phyloP scores from a whole-genome alignment of 2,797 vertebrate species.

The Loris lydekkerianus region DNA sequence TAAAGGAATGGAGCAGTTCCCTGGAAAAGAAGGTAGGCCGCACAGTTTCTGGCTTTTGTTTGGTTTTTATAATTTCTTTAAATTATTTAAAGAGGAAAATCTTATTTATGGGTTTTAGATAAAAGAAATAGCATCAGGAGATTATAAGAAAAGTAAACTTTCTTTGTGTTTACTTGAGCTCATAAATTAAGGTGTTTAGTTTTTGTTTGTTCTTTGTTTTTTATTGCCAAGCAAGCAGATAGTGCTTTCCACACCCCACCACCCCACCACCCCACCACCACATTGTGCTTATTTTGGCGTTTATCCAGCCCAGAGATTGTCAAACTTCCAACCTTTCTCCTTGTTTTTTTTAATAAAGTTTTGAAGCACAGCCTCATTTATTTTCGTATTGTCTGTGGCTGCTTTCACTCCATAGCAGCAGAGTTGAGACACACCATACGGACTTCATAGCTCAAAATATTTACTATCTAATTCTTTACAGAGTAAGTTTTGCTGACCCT shows the following conservation, averaged over 20 bases:
- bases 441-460: rapidly evolving
- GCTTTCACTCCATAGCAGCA: neutral
- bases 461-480: neutral
- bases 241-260: conserved; percentile 25
- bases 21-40: conserved; percentile 95
- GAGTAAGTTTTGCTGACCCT: neutral
- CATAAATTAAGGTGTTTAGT: neutral
- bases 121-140: neutral
- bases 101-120: neutral
- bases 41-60: conserved; percentile 21
- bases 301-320: neutral
- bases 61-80: conserved; percentile 74
- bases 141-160: neutral
- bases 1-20: conserved; percentile 93
- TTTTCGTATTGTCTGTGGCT: rapidly evolving
- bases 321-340: too few species aligned
- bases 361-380: rapidly evolving
- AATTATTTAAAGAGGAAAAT: conserved; percentile 64
- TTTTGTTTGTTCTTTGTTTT: neutral
- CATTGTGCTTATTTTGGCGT: conserved; percentile 2
- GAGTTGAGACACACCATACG: neutral
- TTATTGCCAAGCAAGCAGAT: conserved; percentile 54
- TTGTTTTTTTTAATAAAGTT: neutral
- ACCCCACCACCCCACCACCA: too few species aligned
- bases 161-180: neutral